Percentiles rank a stretch among this genome's conserved stretches.
Conservation (phyloP, 2,888 invertebrate species). For the Magallana nippona region DNA sequence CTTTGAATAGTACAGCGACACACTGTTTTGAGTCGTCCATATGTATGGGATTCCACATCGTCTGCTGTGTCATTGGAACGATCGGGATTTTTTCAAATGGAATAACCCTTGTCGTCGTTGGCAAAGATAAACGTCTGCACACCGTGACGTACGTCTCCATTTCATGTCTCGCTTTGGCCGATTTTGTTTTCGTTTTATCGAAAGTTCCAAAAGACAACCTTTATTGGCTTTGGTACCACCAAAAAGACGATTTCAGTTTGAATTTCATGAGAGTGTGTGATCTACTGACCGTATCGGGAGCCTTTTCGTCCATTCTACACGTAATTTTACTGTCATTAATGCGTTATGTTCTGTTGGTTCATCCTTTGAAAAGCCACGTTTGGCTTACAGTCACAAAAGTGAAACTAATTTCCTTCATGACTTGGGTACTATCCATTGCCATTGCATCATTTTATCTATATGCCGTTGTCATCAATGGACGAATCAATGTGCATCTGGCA, state of each 20-base stretch:
- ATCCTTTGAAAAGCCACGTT: slow-evolving; percentile 44
- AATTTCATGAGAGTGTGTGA: slow-evolving; percentile 13
- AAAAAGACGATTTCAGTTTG: slow-evolving; percentile 8
- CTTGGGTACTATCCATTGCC: slow-evolving; percentile 35
- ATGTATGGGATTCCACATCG: slow-evolving; percentile 25
- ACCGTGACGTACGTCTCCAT: slow-evolving; percentile 35
- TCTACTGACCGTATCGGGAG: slow-evolving; percentile 35
- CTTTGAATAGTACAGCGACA: neutral
- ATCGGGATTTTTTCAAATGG: slow-evolving; percentile 30
- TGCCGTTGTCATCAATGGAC: slow-evolving; percentile 45
- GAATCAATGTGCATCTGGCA: slow-evolving; percentile 9
- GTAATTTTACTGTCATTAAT: slow-evolving; percentile 44
- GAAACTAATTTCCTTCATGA: neutral
- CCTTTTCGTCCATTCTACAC: slow-evolving; percentile 41
- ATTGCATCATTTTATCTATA: slow-evolving; percentile 41
- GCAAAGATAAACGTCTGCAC: slow-evolving; percentile 22
- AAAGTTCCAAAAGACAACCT: slow-evolving; percentile 31
- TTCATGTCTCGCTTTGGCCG: slow-evolving; percentile 25
- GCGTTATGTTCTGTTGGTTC: slow-evolving; percentile 47
- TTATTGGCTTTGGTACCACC: neutral
- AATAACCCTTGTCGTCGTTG: slow-evolving; percentile 17
- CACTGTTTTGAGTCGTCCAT: neutral
- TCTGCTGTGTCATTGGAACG: slow-evolving; percentile 2
- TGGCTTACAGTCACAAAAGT: slow-evolving; percentile 43
- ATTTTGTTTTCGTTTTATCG: slow-evolving; percentile 32